Evolutionary conservation across 2,113 vertebrate genomes (phyloP), one percentile per base, ranked within the genome.

Genomic region (Misgurnus anguillicaudatus): DNA sequence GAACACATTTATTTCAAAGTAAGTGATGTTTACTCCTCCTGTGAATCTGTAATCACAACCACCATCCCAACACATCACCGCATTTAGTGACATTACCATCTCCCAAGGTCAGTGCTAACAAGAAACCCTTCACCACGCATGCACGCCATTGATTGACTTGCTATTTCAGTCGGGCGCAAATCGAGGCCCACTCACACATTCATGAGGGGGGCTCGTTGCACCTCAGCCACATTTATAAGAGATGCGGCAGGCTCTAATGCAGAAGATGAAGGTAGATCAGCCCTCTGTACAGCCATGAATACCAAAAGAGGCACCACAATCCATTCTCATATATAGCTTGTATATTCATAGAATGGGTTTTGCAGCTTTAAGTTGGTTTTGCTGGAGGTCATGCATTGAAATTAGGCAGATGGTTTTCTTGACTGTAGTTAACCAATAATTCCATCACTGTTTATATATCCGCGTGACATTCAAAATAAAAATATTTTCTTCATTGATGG

Each of bases 41-140:
- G 89, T 91, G 86, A 90, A 92, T 89, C 86, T 90, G 89, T 90
- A 92, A 93, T 93, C 89, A 91, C 57, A 63, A 75, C 7, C 80
- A 21, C 83, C 81, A 87, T 91, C 91, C 87, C 84, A 82, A 82
- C 83, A 80, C 82, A 85, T 84, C 82, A 79, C 83, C 80, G 48
- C 68, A 77, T 90, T 91, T 89, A 87, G 87, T 83, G 82, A 79
- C 87, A 88, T 91, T 88, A 92, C 90, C 91, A 91, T 91, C 86
- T 88, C 55, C 84, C 91, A 92, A 94, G 92, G 93, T 93, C 91
- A 90, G 39, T 41, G 81, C 88, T 91, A 90, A 93, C 86, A 78
- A 91, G 89, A 86, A 87, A 84, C 78, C 84, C 85, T 83, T 83
- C 47, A 80, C 78, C 42, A 74, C 74, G 87, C 77, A 89, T 84